Evolutionary conservation across 1,140 invertebrate species (phyloP), one percentile per base, ranked within the genome.

Genomic region (Colletes latitarsis): DNA sequence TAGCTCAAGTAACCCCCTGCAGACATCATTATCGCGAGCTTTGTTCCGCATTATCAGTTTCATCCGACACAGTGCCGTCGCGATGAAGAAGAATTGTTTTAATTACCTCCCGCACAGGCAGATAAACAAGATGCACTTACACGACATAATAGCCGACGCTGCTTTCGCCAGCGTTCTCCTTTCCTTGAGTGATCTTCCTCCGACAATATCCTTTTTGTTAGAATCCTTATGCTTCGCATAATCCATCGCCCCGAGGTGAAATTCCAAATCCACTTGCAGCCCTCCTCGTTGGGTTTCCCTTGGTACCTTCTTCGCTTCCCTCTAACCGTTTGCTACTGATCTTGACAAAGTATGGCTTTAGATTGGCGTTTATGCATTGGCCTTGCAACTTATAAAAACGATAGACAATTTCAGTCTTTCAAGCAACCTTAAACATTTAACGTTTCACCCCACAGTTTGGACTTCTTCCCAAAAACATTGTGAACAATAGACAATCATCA

Each of bases 161-260:
- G 46, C 43, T 41, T 58, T 39, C 30, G 19, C 12, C 71, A 15
- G 15, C n/a, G 57, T 64, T 69, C 77, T 69, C 73, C 68, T 77
- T 70, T 77, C 64, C 46, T 81, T 66, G 84, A 85, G 64, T 68
- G 82, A 70, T 77, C 57, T 19, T 10, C 66, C 30, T 15, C 12
- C 12, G 58, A 57, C 77, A 17, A 21, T 64, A 67, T 64, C 77
- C 72, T 70, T 17, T 68, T 62, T 41, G 70, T 75, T 69, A 55
- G 43, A 52, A 72, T 79, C 46, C 83, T 78, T 71, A 71, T 43
- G 79, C 67, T 75, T 9, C 53, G 62, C 69, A 74, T 86, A 86
- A 82, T 85, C 75, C 43, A 82, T 82, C 66, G 83, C 79, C 71
- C 55, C 19, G 21, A 71, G 84, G 66, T 82, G 72, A 82, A 78